Conservation (phyloP, 37 sponge, comb jelly and placozoan genomes). For the Oopsacas minuta region DNA sequence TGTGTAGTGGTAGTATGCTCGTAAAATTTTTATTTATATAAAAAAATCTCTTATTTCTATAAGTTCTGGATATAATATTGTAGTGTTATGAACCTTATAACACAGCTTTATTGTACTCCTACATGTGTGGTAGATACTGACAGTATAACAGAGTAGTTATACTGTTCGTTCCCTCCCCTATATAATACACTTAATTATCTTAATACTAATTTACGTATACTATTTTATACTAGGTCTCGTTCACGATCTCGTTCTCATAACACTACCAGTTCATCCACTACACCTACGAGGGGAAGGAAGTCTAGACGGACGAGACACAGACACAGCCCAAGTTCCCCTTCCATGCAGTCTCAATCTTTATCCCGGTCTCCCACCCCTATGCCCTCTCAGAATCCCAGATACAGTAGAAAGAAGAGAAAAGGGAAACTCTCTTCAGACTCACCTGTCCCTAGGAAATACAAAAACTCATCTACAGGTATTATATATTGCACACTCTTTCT, state of each 20-base stretch:
- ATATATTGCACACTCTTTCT: too few species aligned
- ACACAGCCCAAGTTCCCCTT: not conserved
- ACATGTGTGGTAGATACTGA: not conserved
- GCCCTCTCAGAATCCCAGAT: not conserved
- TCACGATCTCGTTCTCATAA: not conserved
- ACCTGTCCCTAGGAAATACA: not conserved
- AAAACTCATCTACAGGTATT: not conserved
- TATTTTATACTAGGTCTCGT: not conserved
- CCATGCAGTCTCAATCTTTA: not conserved
- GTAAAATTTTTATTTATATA: too few species aligned
- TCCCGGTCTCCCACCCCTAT: conserved; percentile 1
- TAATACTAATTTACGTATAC: not conserved
- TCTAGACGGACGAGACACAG: not conserved
- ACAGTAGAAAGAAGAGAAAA: not conserved
- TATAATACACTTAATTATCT: not conserved
- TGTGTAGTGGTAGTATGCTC: too few species aligned
- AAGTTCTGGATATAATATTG: too few species aligned
- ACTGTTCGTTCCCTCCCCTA: conserved; percentile 16
- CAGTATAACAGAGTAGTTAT: conserved; percentile 5
- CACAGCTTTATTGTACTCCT: not conserved
- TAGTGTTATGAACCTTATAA: not conserved
- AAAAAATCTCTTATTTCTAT: too few species aligned
- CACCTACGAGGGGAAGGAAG: not conserved
- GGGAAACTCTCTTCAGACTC: not conserved
- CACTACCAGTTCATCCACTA: not conserved